Evolutionary conservation across 2,797 vertebrate genomes (phyloP), one percentile per base, ranked within the genome.

Genomic region (Coregonus ussuriensis): DNA sequence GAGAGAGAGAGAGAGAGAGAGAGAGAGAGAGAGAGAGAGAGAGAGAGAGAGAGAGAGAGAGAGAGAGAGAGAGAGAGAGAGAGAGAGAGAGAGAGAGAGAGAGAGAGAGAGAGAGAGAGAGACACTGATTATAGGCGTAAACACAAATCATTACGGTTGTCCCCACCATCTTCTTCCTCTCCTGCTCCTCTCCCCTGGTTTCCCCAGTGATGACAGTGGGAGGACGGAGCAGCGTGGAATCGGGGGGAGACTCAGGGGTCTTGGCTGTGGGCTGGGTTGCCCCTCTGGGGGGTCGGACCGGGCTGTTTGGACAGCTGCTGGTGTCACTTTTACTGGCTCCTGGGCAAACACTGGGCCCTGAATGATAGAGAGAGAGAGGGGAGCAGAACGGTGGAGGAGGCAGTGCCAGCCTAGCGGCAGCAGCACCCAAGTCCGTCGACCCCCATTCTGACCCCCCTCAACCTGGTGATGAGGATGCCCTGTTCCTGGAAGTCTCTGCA

Each of bases 281-380:
- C 62, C 63, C 68, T 14, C 53, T 31, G 35, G 13, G 4, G 65
- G 83, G 84, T 14, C 83, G 88, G 81, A 51, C 81, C 86, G 86
- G 88, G 5, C 37, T 93, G 89, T 95, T 94, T 94, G 88, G 80
- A 90, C 93, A 94, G 94, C 93, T 94, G 93, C 85, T 90, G 85
- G 83, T 86, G 75, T 82, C 84, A 90, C 84, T 93, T 93, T 94
- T 93, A 94, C 84, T 81, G 88, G 88, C 85, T 89, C 84, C 84
- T 92, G 84, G 74, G 81, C 91, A 94, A 94, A 94, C 89, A 93
- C 33, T 21, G 71, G 13, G 35, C 52, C 62, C 69, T 87, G 85
- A 92, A 91, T 88, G 81, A 74, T 84, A 71, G 53, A 72, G 67
- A 13, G 31, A 6, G 72, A 9, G 25, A 56, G 16, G 18, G 54